Percentiles rank a stretch among this genome's conserved stretches.
These are phyloP conservation scores for Channa striata DNA, from an alignment of 2,797 vertebrate species.

Conservation along the genomic window DNA sequence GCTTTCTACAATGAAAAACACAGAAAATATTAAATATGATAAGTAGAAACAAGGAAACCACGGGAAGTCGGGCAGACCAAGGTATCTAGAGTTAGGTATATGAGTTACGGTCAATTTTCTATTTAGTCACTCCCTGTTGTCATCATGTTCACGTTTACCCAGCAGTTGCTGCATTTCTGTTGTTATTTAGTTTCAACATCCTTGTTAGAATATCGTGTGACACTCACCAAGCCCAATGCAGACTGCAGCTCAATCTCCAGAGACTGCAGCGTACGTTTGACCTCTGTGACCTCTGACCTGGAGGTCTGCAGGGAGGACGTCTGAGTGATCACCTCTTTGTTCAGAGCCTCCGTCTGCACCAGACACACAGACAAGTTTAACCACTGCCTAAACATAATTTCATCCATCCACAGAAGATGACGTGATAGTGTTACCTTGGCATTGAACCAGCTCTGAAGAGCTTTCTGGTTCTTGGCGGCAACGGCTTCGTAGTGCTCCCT, in stretches of 20 bases:
- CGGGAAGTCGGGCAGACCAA: too few relatives aligned
- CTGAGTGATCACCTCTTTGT: slow-evolving; percentile 62
- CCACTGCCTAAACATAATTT: neutral
- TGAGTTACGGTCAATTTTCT: too few relatives aligned
- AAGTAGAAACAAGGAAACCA: too few relatives aligned
- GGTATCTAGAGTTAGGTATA: too few relatives aligned
- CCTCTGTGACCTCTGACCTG: slow-evolving; percentile 62
- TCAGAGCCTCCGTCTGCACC: slow-evolving; percentile 66
- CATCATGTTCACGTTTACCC: too few relatives aligned
- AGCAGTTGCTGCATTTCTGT: too few relatives aligned
- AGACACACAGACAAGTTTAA: neutral
- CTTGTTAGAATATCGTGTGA: neutral
- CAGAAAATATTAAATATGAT: neutral
- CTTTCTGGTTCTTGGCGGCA: slow-evolving; percentile 85
- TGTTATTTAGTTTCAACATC: neutral
- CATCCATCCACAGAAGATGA: slow-evolving; percentile 19
- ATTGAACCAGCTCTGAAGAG: slow-evolving; percentile 71
- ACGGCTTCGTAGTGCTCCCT: slow-evolving; percentile 88
- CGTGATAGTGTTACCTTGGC: slow-evolving; percentile 66
- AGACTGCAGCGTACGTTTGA: slow-evolving; percentile 80
- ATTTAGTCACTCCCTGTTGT: too few relatives aligned
- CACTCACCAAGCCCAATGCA: slow-evolving; percentile 82
- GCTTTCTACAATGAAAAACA: slow-evolving; percentile 68
- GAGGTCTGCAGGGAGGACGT: slow-evolving; percentile 59
- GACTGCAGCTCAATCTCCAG: slow-evolving; percentile 91